Evolutionary conservation across 1,140 invertebrate genomes (phyloP).

Genomic region (Uloborus diversus): DNA sequence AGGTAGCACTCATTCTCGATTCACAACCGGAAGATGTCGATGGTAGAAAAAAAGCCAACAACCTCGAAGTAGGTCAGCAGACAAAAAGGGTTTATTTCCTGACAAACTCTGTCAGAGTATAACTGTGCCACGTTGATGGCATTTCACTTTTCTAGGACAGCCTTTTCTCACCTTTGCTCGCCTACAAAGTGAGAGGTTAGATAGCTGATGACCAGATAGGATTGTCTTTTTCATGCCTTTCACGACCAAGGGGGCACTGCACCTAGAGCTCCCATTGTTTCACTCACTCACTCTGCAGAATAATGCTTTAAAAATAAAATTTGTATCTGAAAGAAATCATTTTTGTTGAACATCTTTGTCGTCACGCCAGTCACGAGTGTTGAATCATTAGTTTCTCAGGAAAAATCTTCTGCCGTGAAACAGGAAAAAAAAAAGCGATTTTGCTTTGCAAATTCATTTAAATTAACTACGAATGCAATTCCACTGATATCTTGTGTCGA

Average conservation of each 20-base stretch:
- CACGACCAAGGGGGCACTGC: conserved; percentile 48
- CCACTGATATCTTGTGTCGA: no score
- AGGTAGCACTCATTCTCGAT: background rate
- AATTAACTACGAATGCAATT: no score
- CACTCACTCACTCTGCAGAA: background rate
- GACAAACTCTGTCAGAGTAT: conserved; percentile 15
- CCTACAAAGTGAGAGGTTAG: conserved; percentile 14
- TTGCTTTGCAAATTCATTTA: no score
- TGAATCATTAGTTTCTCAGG: no score
- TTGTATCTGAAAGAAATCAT: no score
- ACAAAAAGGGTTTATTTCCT: conserved; percentile 53
- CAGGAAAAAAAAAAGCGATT: no score
- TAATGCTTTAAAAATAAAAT: background rate
- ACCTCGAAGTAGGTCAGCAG: conserved; percentile 35
- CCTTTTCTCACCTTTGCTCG: conserved; percentile 35
- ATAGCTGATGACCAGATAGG: conserved; percentile 34
- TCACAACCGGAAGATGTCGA: conserved; percentile 23
- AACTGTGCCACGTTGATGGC: conserved; percentile 37
- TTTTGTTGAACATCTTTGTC: no score
- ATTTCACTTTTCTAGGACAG: conserved; percentile 48
- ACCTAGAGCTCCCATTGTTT: conserved; percentile 10
- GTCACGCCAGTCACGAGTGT: no score
- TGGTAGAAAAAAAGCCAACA: conserved; percentile 2
- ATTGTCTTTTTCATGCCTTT: conserved; percentile 17
- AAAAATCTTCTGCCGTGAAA: no score